These are phyloP conservation scores for Puntigrus tetrazona DNA, from an alignment of 2,113 vertebrate genomes.

Conservation along the genomic window DNA sequence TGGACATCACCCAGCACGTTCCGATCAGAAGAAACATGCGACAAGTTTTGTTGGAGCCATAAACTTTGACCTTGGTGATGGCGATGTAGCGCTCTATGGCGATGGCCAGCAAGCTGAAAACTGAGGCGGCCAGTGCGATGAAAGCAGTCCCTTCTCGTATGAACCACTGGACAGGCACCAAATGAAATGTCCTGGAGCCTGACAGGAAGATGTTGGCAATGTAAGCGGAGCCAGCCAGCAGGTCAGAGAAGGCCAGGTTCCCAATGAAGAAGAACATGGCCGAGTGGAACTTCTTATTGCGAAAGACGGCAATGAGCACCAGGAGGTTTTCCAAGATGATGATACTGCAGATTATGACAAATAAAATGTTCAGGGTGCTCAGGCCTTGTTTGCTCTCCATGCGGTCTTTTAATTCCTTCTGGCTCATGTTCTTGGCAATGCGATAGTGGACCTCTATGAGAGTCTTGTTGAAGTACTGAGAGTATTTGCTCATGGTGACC, in stretches of 20 bases:
- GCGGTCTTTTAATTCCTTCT: slow-evolving; percentile 9
- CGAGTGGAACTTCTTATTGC: slow-evolving; percentile 93
- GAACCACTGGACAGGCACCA: slow-evolving; percentile 90
- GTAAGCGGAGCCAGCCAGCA: slow-evolving; percentile 88
- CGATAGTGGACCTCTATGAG: slow-evolving; percentile 84
- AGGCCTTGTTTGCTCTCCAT: slow-evolving; percentile 22
- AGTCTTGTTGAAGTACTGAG: slow-evolving; percentile 81
- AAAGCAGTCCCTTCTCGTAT: slow-evolving; percentile 92
- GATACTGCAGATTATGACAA: slow-evolving; percentile 84
- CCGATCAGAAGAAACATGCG: slow-evolving; percentile 94
- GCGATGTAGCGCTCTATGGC: slow-evolving; percentile 94
- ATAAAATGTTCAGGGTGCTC: slow-evolving; percentile 69
- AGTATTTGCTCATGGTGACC: slow-evolving; percentile 85
- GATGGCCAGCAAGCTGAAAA: slow-evolving; percentile 93
- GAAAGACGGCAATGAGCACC: slow-evolving; percentile 85
- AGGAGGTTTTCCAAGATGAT: slow-evolving; percentile 92
- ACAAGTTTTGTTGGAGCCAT: slow-evolving; percentile 84
- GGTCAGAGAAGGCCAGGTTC: slow-evolving; percentile 90
- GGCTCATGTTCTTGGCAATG: slow-evolving; percentile 77
- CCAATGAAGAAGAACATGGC: slow-evolving; percentile 98
- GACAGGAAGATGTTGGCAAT: slow-evolving; percentile 89
- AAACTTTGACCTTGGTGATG: slow-evolving; percentile 90
- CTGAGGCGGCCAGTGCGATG: slow-evolving; percentile 88
- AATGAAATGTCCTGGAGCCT: slow-evolving; percentile 77
- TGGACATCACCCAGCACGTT: slow-evolving; percentile 89